A percentile compares a stretch with the other conserved stretches of the same genome.
Evolutionary conservation across 1,140 invertebrate genomes (phyloP).

Genomic region (Drosophila equinoxialis): DNA sequence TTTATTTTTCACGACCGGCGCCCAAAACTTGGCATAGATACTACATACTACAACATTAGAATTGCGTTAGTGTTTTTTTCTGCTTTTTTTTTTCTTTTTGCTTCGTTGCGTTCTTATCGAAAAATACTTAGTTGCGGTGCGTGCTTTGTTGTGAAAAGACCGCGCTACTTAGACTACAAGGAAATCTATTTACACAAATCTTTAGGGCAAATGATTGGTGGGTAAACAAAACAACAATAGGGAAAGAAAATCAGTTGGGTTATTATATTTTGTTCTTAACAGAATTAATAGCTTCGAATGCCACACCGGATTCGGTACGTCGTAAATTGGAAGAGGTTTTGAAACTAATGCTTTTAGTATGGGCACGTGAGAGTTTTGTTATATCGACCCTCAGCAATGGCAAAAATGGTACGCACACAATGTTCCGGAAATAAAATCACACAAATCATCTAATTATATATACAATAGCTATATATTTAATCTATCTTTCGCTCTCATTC

Average conservation of each 20-base stretch:
- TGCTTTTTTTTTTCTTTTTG: conserved; percentile 50
- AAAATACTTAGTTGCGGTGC: conserved; percentile 64
- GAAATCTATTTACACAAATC: conserved; percentile 55
- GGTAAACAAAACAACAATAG: conserved; percentile 53
- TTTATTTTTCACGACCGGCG: conserved; percentile 70
- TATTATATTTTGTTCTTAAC: conserved; percentile 11
- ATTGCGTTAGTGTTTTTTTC: neutral
- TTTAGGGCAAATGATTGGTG: conserved; percentile 67
- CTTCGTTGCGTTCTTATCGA: conserved; percentile 51
- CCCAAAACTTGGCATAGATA: conserved; percentile 58
- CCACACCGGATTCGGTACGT: conserved; percentile 85
- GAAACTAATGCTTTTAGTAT: conserved; percentile 91
- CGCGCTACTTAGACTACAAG: conserved; percentile 29
- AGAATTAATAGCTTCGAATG: conserved; percentile 81
- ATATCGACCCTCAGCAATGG: conserved; percentile 85
- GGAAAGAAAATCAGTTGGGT: neutral
- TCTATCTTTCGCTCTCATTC: neutral
- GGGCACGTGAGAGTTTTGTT: conserved; percentile 89
- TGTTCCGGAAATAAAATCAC: conserved; percentile 68
- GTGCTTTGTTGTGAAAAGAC: conserved; percentile 70
- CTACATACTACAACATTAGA: conserved; percentile 21
- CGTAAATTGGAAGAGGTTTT: conserved; percentile 89
- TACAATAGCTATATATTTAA: conserved; percentile 24
- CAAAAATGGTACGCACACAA: conserved; percentile 84
- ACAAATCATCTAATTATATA: conserved; percentile 58